phyloP scores from a whole-genome alignment of 1,140 invertebrate species.

The Carcinoscorpius rotundicauda region DNA sequence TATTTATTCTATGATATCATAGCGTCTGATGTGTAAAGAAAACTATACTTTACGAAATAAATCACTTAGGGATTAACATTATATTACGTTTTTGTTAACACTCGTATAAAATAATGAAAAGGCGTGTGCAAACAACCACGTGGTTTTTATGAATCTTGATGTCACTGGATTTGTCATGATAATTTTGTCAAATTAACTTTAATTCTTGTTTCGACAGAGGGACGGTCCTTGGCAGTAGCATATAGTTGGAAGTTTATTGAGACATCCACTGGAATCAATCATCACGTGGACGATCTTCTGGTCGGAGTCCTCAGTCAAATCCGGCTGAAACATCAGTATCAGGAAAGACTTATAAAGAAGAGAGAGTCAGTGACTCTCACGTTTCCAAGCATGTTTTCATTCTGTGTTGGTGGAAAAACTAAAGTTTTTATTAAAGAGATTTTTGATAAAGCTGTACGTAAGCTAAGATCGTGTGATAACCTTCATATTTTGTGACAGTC shows the following conservation, averaged over 20 bases:
- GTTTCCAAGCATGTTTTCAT: conserved; percentile 20
- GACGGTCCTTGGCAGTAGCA: conserved; percentile 48
- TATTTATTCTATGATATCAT: too few species aligned
- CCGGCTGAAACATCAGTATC: conserved; percentile 17
- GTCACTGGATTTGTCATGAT: too few species aligned
- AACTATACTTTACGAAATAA: too few species aligned
- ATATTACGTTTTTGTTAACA: background rate
- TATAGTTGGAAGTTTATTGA: conserved; percentile 68
- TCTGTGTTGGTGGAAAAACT: conserved; percentile 17
- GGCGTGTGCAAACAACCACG: too few species aligned
- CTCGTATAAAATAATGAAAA: background rate
- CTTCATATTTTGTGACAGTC: conserved; percentile 27
- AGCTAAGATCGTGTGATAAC: conserved; percentile 31
- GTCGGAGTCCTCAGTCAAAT: conserved; percentile 55
- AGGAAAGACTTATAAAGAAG: conserved; percentile 8
- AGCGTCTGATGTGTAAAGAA: too few species aligned
- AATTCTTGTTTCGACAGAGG: conserved; percentile 39
- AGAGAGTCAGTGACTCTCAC: conserved; percentile 11
- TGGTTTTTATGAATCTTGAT: too few species aligned
- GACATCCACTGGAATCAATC: conserved; percentile 60
- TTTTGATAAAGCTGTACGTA: conserved; percentile 25
- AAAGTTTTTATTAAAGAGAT: conserved; percentile 27
- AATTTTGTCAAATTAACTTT: background rate
- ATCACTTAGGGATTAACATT: background rate
- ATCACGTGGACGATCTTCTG: conserved; percentile 64